These are phyloP conservation scores for Globodera ellingtonae DNA, from an alignment of 1,140 invertebrate species.

Conservation along the genomic window DNA sequence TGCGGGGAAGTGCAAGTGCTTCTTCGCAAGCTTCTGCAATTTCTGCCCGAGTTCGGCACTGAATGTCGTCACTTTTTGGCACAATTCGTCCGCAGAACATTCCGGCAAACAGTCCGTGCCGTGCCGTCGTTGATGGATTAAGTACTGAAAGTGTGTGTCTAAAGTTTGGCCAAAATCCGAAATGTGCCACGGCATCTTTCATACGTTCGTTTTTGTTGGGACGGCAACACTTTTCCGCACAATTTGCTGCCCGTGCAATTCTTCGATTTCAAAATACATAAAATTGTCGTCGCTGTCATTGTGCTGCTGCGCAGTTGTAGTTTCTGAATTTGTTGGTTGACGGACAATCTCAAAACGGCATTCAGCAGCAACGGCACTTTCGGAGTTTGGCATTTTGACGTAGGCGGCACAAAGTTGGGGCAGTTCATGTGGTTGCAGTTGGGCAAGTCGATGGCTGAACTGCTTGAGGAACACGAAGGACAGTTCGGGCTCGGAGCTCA, in stretches of 20 bases:
- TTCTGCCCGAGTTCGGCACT: background rate
- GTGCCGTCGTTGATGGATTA: background rate
- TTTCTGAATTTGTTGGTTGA: background rate
- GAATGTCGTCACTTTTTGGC: background rate
- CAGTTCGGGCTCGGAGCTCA: slow-evolving; percentile 17
- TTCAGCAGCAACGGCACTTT: background rate
- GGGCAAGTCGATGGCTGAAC: slow-evolving; percentile 5
- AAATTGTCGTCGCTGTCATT: background rate
- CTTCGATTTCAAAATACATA: slow-evolving; percentile 21
- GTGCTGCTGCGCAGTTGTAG: too few species aligned
- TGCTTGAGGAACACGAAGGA: slow-evolving; percentile 22
- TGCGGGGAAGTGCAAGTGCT: background rate
- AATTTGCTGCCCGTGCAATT: slow-evolving; percentile 7
- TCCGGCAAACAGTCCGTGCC: background rate
- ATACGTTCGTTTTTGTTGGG: background rate
- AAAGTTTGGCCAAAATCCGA: background rate
- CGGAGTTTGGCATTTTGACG: background rate
- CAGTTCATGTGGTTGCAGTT: background rate
- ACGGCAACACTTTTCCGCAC: background rate
- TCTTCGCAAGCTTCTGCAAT: background rate
- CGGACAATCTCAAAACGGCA: background rate
- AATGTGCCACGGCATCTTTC: background rate
- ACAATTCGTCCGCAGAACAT: background rate
- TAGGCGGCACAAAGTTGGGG: background rate
- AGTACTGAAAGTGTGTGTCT: background rate